Base-by-base conservation (phyloP, 2,888 invertebrate species). In the Falcaria lacertinaria region DNA sequence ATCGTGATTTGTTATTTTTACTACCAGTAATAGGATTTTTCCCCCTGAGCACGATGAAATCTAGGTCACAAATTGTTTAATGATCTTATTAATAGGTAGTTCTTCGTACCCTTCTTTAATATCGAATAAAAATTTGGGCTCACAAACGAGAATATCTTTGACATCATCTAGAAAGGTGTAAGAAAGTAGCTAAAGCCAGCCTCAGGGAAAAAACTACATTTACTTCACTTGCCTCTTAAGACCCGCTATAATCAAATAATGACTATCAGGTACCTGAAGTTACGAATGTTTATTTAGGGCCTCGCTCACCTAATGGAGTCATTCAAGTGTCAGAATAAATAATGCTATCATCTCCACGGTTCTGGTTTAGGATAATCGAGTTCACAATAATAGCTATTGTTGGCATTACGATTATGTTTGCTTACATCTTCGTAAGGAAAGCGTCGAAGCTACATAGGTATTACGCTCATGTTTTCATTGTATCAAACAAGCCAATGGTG, bases 301-400 rank as follows among this genome's bases (percentile, higher is more conserved):
- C 42, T 45, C 44, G 57, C 59, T 60, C 53, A 34, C 44, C 48
- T 60, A 60, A 63, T 67, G 57, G 61, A 58, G 49, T 51, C 47
- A 60, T 67, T 60, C 45, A 46, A 60, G 55, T 54, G 54, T 47
- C 50, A 61, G 60, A 62, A 68, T 71, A 69, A 70, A 72, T 67
- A 73, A 69, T 64, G 56, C 53, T 43, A 54, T 48, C 32, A 16
- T 17, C 8, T 37, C 50, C 28, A 42, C 16, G 38, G 34, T 34
- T 32, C 34, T 42, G 28, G 41, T 39, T 44, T 17, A 19, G 15
- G 36, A 42, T 46, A 41, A 41, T 45, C 57, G 57, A 54, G 60
- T 45, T 45, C 47, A 34, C 52, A 54, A 57, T 60, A 49, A 53
- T 52, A 45, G 48, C 38, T 25, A 13, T 39, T 25, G 34, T 14